Evolutionary conservation across 2,888 invertebrate genomes (phyloP).

Genomic region (Athetis lepigone): DNA sequence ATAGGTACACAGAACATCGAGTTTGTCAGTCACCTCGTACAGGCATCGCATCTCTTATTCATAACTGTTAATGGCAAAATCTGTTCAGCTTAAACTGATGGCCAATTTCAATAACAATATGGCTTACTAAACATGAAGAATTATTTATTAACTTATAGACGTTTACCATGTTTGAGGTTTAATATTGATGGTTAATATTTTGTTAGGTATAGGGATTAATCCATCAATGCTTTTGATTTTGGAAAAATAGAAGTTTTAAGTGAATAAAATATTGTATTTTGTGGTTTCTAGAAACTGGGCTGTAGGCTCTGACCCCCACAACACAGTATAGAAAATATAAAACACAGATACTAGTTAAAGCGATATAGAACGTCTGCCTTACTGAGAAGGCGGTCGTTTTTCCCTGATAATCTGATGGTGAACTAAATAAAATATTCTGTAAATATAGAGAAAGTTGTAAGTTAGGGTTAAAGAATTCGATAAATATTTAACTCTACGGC

Average conservation of each 20-base stretch:
- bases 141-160: constrained; percentile 50
- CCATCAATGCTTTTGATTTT: neutral
- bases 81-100: constrained; percentile 52
- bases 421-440: too few relatives aligned
- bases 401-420: too few relatives aligned
- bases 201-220: neutral
- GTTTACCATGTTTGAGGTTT: constrained; percentile 18
- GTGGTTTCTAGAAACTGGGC: too few relatives aligned
- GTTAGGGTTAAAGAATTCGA: too few relatives aligned
- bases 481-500: too few relatives aligned
- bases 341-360: too few relatives aligned
- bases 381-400: too few relatives aligned
- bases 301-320: too few relatives aligned
- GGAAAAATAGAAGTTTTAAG: neutral
- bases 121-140: constrained; percentile 50
- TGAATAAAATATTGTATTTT: neutral
- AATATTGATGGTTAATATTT: neutral
- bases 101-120: constrained; percentile 54
- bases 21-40: constrained; percentile 20
- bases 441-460: too few relatives aligned
- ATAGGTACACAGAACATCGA: constrained; percentile 5
- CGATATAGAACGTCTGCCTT: too few relatives aligned
- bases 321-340: too few relatives aligned
- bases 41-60: constrained; percentile 63
- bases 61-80: constrained; percentile 68